Conservation (phyloP, 1,140 invertebrate genomes). For the Physella acuta region DNA sequence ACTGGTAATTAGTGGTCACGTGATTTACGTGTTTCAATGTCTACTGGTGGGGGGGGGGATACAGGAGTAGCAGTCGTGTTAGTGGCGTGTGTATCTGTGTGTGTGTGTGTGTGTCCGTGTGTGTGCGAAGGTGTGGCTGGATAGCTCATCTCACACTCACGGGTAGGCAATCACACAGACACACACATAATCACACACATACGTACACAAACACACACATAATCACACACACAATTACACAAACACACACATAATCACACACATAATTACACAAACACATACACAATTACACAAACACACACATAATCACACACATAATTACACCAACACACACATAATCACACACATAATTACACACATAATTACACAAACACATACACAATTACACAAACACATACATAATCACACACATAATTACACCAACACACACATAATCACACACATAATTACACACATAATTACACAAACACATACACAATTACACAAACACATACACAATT, state of each 20-base stretch:
- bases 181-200: neutral
- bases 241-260: neutral
- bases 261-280: neutral
- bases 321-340: neutral
- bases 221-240: neutral
- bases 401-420: neutral
- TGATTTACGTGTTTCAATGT: no score
- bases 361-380: neutral
- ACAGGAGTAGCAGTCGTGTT: no score
- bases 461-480: no score
- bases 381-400: neutral
- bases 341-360: neutral
- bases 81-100: no score
- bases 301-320: neutral
- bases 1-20: no score
- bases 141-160: no score
- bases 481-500: no score
- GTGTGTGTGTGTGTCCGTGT: no score
- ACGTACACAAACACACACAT: neutral
- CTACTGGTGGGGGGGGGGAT: no score
- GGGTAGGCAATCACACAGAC: neutral
- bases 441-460: neutral
- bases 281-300: neutral
- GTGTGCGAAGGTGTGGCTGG: no score
- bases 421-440: neutral